phyloP scores from a whole-genome alignment of 2,113 vertebrate genomes.

The Sclerurus mexicanus region DNA sequence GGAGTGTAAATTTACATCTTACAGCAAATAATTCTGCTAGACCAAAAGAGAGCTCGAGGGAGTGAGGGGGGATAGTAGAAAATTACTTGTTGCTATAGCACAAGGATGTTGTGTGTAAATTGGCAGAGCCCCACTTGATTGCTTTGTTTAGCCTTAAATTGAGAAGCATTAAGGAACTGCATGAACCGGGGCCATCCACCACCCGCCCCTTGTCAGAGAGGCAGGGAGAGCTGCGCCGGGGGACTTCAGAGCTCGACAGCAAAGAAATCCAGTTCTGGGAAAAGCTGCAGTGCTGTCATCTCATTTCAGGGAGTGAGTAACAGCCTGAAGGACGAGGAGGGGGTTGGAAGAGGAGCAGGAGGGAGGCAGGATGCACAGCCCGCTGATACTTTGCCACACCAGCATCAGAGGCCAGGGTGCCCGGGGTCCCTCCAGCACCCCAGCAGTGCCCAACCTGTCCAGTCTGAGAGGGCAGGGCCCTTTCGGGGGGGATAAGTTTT shows the following conservation, averaged over 20 bases:
- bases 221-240: neutral
- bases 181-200: neutral
- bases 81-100: conserved; percentile 27
- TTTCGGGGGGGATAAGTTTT: neutral
- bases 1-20: neutral
- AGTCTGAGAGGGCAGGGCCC: neutral
- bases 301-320: neutral
- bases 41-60: neutral
- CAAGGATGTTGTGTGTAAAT: neutral
- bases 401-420: neutral
- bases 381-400: neutral
- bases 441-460: neutral
- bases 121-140: neutral
- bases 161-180: neutral
- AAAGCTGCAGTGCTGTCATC: neutral
- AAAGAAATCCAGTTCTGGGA: neutral
- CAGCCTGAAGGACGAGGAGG: neutral
- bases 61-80: neutral
- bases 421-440: neutral
- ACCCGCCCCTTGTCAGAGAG: neutral
- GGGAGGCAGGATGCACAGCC: neutral
- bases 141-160: conserved; percentile 26
- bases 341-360: neutral
- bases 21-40: neutral
- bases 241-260: neutral